phyloP scores from a whole-genome alignment of 2,888 invertebrate species.

The Rhodophaea formosa region DNA sequence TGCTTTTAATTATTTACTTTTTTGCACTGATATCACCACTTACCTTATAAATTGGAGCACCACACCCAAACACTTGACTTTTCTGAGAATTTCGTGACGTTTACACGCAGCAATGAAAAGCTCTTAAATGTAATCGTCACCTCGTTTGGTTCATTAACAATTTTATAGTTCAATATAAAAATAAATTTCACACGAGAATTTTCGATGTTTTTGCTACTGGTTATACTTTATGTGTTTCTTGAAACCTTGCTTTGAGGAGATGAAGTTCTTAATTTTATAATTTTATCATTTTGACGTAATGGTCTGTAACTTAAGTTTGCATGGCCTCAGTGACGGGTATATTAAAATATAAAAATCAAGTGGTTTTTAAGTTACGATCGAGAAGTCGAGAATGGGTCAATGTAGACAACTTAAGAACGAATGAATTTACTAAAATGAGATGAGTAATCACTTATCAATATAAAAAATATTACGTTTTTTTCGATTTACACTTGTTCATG shows the following conservation, averaged over 20 bases:
- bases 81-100: constrained; percentile 13
- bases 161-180: constrained; percentile 15
- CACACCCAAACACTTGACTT: constrained; percentile 40
- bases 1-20: no score
- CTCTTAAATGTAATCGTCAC: constrained; percentile 1
- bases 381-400: no score
- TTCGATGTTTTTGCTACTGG: constrained; percentile 3
- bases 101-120: constrained; percentile 18
- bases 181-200: constrained; percentile 14
- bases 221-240: constrained; percentile 2
- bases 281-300: background rate
- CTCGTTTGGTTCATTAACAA: constrained; percentile 2
- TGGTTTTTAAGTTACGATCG: background rate
- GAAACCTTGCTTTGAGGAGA: constrained; percentile 2
- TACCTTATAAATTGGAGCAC: constrained; percentile 28
- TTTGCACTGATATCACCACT: no score
- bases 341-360: background rate
- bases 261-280: constrained; percentile 5
- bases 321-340: background rate
- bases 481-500: no score
- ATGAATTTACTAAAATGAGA: no score
- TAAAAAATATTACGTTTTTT: no score
- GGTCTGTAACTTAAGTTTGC: background rate
- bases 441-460: no score
- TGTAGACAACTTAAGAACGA: no score